Percentiles rank a stretch among this genome's conserved stretches.
Conservation (phyloP, 2,797 vertebrate genomes). For the Sebastes miniatus region DNA sequence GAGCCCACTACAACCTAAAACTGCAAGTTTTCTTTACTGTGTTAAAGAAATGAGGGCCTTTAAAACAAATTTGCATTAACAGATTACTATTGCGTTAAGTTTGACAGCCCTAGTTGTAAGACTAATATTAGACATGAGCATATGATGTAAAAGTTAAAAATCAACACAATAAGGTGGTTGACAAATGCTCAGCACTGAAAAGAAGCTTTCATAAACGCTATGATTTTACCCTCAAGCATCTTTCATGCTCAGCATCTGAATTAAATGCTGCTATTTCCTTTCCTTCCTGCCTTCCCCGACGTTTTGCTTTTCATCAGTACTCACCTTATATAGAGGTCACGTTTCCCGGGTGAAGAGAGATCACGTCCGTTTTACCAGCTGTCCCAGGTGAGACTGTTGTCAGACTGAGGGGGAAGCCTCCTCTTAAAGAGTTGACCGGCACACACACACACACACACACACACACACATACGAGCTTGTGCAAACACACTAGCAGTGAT, state of each 20-base stretch:
- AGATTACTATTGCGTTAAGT: background rate
- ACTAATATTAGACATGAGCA: background rate
- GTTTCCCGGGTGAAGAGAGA: slow-evolving; percentile 7
- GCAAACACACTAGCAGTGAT: slow-evolving; percentile 17
- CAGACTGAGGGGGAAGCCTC: background rate
- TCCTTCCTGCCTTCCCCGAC: background rate
- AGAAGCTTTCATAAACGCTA: background rate
- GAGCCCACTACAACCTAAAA: no score
- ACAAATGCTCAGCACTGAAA: background rate
- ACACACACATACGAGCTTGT: background rate
- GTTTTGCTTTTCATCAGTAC: slow-evolving; percentile 3
- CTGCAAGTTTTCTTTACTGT: no score
- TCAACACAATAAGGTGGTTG: background rate
- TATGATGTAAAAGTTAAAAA: background rate
- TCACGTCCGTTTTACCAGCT: background rate
- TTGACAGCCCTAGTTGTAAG: background rate
- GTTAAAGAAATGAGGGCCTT: no score
- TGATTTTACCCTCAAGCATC: background rate
- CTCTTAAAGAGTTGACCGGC: slow-evolving; percentile 51
- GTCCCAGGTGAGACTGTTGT: slow-evolving; percentile 25
- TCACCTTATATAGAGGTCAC: slow-evolving; percentile 44
- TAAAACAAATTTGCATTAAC: no score
- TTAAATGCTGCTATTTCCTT: background rate
- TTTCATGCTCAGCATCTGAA: background rate
- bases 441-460: background rate